Evolutionary conservation across 1,140 invertebrate species (phyloP), one percentile per base, ranked within the genome.

Genomic region (Ceratitis capitata): DNA sequence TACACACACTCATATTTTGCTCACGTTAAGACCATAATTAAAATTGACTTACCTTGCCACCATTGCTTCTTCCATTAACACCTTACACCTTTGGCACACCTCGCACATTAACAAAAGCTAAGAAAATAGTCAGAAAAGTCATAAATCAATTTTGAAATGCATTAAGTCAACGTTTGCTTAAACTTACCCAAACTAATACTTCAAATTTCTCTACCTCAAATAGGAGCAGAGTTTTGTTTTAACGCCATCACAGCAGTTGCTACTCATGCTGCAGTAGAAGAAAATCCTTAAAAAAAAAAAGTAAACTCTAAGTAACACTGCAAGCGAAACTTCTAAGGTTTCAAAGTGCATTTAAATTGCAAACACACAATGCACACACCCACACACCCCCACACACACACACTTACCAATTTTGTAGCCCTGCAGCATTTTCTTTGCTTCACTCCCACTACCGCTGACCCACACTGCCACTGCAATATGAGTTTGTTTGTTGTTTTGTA

Each of bases 321-420:
- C 69, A 78, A 78, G 39, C 69, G 69, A 78, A 84, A 84, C 56
- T 45, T 84, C 83, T 84, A 84, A 84, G 83, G 83, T 84, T 84
- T 84, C 83, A 84, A 84, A 84, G 83, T 84, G 83, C 83, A 84
- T 84, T 56, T 83, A 56, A 83, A 82, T 82, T 0, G 5, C 78
- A 49, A 53, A 82, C 42, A 23, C 83, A 83, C 9, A 53, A 82
- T 23, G 12, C 83, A 83, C 9, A 56, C 32, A 42, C 0, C 7
- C 32, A 84, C 9, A n/a, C 53, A 39, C 29, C n/a, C n/a, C n/a
- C n/a, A n/a, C 9, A 56, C 32, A 42, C 0, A 19, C 32, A 84
- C 9, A n/a, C 53, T n/a, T 19, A 45, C 23, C 23, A n/a, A 26
- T 82, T 47, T 83, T 32, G 29, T 53, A 45, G 39, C 69, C 69